Conservation (phyloP, 2,797 vertebrate species). For the Cirrhinus mrigala region DNA sequence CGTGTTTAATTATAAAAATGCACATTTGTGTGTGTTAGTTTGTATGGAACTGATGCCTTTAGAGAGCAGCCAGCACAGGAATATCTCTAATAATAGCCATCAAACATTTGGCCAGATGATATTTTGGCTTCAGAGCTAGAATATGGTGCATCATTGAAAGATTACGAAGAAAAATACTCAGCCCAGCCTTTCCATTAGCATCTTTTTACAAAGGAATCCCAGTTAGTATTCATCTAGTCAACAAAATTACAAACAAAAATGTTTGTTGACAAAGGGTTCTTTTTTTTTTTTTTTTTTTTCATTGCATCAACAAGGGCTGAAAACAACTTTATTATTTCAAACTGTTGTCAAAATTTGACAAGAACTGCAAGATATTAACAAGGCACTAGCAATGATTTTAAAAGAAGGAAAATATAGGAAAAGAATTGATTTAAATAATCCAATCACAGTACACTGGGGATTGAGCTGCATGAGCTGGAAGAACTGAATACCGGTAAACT, state of each 20-base stretch:
- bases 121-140: constrained; percentile 16
- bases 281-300: background rate
- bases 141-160: constrained; percentile 30
- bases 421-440: constrained; percentile 14
- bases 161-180: background rate
- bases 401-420: background rate
- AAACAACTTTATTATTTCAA: background rate
- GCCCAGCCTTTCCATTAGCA: constrained; percentile 12
- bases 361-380: background rate
- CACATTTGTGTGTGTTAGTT: constrained; percentile 7
- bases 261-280: background rate
- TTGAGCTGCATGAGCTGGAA: constrained; percentile 14
- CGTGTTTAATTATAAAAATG: background rate
- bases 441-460: constrained; percentile 9
- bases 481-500: constrained; percentile 23
- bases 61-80: constrained; percentile 23
- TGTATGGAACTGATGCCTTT: constrained; percentile 24
- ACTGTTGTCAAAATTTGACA: background rate
- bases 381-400: background rate
- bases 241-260: background rate
- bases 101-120: constrained; percentile 40
- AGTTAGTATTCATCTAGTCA: constrained; percentile 5
- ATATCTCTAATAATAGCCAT: constrained; percentile 43
- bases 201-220: constrained; percentile 22
- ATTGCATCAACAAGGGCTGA: background rate